These are phyloP conservation scores for Lepus americanus DNA, from an alignment of 2,113 vertebrate genomes.

Conservation along the genomic window DNA sequence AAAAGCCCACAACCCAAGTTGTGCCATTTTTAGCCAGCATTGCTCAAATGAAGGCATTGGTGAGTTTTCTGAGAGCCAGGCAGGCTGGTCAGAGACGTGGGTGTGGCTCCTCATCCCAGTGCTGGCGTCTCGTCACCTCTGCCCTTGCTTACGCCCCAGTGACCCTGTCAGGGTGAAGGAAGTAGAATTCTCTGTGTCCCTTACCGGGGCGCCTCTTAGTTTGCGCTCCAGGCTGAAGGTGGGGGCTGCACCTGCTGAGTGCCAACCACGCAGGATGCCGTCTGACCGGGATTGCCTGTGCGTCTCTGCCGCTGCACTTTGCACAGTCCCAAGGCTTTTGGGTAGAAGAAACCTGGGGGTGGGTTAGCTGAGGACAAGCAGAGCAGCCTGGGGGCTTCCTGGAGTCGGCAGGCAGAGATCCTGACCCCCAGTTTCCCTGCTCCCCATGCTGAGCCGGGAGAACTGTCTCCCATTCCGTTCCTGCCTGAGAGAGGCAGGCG, in stretches of 20 bases:
- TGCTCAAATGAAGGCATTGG: slow-evolving; percentile 48
- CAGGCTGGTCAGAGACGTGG: slow-evolving; percentile 42
- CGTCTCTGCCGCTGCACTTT: slow-evolving; percentile 7
- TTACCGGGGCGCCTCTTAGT: not conserved
- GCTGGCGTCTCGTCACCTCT: slow-evolving; percentile 49
- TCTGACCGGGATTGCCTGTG: slow-evolving; percentile 61
- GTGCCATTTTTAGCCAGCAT: slow-evolving; percentile 65
- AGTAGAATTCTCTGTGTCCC: not conserved
- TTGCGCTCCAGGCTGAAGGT: not conserved
- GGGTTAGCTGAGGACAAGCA: not conserved
- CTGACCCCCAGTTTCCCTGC: too few relatives aligned
- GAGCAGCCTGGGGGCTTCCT: too few relatives aligned
- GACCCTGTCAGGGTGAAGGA: not conserved
- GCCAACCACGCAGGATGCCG: not conserved
- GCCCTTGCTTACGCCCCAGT: not conserved
- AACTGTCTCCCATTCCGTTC: too few relatives aligned
- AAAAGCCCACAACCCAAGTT: slow-evolving; percentile 58
- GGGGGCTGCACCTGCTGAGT: not conserved
- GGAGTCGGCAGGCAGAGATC: too few relatives aligned
- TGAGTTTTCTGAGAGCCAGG: not conserved
- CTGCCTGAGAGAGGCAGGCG: too few relatives aligned
- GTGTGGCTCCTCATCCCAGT: slow-evolving; percentile 56
- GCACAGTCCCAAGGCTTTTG: not conserved
- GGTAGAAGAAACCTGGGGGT: not conserved
- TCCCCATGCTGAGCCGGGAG: too few relatives aligned